Conservation (phyloP, 2,888 invertebrate species). For the Abrostola triplasia region DNA sequence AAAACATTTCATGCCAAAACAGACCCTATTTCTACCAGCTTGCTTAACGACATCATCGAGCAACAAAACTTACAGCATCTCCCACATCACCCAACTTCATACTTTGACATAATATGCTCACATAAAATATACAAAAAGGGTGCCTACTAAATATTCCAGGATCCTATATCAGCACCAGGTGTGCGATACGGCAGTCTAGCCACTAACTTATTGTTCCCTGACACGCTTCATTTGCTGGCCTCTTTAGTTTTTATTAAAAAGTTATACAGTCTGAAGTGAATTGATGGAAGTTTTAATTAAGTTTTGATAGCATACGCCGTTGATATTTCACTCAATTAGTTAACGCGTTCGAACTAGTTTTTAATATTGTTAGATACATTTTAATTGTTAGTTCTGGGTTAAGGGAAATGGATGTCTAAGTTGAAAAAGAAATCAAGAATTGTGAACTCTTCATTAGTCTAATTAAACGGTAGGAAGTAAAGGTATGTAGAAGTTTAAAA, state of each 20-base stretch:
- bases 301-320: conserved; percentile 19
- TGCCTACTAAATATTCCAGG: conserved; percentile 33
- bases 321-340: conserved; percentile 12
- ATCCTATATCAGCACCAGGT: conserved; percentile 27
- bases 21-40: too few relatives aligned
- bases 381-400: too few relatives aligned
- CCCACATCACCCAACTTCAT: too few relatives aligned
- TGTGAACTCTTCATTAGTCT: too few relatives aligned
- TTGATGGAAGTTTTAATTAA: conserved; percentile 38
- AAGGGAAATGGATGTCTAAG: too few relatives aligned
- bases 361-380: not conserved
- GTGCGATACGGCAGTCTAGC: conserved; percentile 16
- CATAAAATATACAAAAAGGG: conserved; percentile 27
- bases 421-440: not conserved
- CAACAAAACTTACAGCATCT: too few relatives aligned
- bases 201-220: conserved; percentile 20
- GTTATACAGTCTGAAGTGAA: conserved; percentile 17
- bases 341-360: too few relatives aligned
- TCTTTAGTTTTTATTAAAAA: conserved; percentile 51
- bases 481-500: too few relatives aligned
- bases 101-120: not conserved
- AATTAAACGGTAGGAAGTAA: too few relatives aligned
- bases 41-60: too few relatives aligned
- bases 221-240: conserved; percentile 22
- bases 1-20: too few relatives aligned